Evolutionary conservation across 2,113 vertebrate genomes (phyloP).

Genomic region (Prietella phreatophila): DNA sequence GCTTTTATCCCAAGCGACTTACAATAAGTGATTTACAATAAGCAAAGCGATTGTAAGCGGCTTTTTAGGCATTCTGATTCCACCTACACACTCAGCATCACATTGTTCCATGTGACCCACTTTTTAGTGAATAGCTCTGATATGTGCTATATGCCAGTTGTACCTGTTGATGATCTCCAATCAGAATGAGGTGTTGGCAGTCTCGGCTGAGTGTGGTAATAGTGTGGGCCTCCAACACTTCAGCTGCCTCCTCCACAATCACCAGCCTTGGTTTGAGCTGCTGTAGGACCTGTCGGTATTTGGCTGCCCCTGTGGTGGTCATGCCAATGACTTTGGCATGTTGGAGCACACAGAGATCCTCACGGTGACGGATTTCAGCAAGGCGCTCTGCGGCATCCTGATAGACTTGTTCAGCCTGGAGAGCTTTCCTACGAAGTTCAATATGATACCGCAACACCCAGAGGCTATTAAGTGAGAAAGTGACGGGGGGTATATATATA

Average conservation of each 20-base stretch:
- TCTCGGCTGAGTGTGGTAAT: conserved; percentile 84
- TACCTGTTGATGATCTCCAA: conserved; percentile 97
- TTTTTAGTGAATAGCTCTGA: neutral
- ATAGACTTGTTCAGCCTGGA: conserved; percentile 71
- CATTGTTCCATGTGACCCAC: neutral
- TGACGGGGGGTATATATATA: no score
- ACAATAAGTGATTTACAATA: no score
- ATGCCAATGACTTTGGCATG: conserved; percentile 85
- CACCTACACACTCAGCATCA: neutral
- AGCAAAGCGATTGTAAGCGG: no score
- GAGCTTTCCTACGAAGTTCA: conserved; percentile 66
- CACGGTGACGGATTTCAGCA: conserved; percentile 76
- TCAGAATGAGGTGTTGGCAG: conserved; percentile 94
- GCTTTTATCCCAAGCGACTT: no score
- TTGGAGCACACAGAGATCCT: conserved; percentile 78
- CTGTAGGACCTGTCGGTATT: conserved; percentile 82
- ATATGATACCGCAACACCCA: conserved; percentile 81
- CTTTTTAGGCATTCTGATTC: neutral
- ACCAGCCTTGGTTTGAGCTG: conserved; percentile 79
- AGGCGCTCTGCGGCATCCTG: conserved; percentile 78
- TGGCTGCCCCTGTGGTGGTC: conserved; percentile 96
- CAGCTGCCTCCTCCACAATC: conserved; percentile 92
- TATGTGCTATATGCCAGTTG: neutral
- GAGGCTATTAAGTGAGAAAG: conserved; percentile 27
- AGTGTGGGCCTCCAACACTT: conserved; percentile 92